Base-by-base conservation (phyloP, 2,113 vertebrate species). In the Aspidoscelis tigris region DNA sequence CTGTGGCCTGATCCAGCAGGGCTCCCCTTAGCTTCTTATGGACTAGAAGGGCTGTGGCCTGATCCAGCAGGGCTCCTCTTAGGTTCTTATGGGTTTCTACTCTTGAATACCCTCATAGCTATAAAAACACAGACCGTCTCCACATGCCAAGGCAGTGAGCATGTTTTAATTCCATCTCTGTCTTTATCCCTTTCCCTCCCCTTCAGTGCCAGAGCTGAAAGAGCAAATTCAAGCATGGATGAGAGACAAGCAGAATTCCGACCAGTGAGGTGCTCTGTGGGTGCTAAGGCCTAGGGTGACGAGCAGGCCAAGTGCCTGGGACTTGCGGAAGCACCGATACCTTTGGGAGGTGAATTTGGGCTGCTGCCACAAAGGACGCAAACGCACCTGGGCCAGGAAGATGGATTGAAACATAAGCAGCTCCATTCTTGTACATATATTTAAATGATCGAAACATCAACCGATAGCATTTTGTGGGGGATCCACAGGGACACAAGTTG, bases 141-240 rank as follows among this genome's bases (percentile, higher is more conserved):
- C 55, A 8, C 55, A 12, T 58, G 55, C 55, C 55, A 58, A 58
- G 55, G 55, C 55, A 5, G 55, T 58, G 55, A 58, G 1, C 55
- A 3, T 12, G 55, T 12, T 18, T 61, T 61, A 61, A 61, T 18
- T 16, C 14, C 58, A 18, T 16, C 58, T 61, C 14, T 61, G 58
- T 65, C 10, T 33, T 80, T 41, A 18, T 7, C 21, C 39, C 0
- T 43, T 80, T 78, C 70, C 71, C 43, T 39, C 1, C 53, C 11
- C 74, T 33, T 16, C 91, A 99, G 99, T 99, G 94, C 98, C 99
- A 89, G 98, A 98, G 90, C 95, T 99, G 85, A 99, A 98, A 92
- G 98, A 98, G 88, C 97, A 97, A 89, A 99, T 99, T 90, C 97
- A 99, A 2, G 94, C 97, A 53, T 99, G 99, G 99, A 99, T 99